Conservation (phyloP, 2,888 invertebrate genomes). For the Pyrrhopygopsis socrates region DNA sequence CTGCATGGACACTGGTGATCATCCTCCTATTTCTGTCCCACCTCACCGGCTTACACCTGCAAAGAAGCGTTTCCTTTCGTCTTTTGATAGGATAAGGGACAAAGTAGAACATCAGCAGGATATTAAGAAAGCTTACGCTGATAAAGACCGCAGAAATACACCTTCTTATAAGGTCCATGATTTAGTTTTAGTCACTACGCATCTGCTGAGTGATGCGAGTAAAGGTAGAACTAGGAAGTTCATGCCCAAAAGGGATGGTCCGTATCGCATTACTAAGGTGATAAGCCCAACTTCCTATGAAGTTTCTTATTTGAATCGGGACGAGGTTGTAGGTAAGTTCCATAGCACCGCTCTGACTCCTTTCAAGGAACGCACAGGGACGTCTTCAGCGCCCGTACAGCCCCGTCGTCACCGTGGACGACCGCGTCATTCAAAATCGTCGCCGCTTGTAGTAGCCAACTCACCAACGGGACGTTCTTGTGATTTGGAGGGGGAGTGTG, state of each 20-base stretch:
- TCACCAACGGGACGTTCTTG: neutral
- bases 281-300: neutral
- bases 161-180: neutral
- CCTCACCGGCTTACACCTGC: constrained; percentile 57
- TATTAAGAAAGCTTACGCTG: neutral
- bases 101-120: neutral
- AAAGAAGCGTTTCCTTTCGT: constrained; percentile 24
- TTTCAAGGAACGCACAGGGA: neutral
- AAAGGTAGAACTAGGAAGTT: neutral
- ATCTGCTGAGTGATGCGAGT: neutral
- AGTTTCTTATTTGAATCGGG: neutral
- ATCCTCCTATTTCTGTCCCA: constrained; percentile 37
- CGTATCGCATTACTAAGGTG: neutral
- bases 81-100: neutral
- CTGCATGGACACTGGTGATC: constrained; percentile 84
- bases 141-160: neutral
- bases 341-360: neutral
- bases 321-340: neutral
- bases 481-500: neutral
- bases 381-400: neutral
- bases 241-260: neutral
- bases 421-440: neutral
- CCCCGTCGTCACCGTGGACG: neutral
- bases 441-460: neutral
- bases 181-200: neutral